phyloP scores from a whole-genome alignment of 1,140 invertebrate species.

The Anoplolepis gracilipes region DNA sequence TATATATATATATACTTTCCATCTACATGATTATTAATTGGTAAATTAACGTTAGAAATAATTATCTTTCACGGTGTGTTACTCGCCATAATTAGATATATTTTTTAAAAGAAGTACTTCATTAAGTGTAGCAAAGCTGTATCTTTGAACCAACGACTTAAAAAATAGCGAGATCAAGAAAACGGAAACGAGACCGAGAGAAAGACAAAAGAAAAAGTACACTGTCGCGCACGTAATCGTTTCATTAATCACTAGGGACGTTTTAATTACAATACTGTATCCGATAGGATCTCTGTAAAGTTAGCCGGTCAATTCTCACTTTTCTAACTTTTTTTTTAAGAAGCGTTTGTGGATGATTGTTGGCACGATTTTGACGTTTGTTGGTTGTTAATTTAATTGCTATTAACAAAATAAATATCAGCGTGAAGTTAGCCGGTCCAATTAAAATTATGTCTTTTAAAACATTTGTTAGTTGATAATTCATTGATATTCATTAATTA shows the following conservation, averaged over 20 bases:
- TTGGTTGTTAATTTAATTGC: too few relatives aligned
- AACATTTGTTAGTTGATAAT: too few relatives aligned
- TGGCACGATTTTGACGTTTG: too few relatives aligned
- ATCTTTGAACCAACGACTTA: not conserved
- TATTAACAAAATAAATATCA: too few relatives aligned
- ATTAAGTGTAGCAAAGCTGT: conserved; percentile 4
- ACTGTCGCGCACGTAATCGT: conserved; percentile 61
- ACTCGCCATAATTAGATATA: not conserved
- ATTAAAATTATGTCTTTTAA: too few relatives aligned
- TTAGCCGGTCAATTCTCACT: too few relatives aligned
- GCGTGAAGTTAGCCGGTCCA: too few relatives aligned
- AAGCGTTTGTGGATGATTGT: too few relatives aligned
- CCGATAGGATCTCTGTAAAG: too few relatives aligned
- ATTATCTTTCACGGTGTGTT: not conserved
- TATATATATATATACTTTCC: too few relatives aligned
- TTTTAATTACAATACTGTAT: conserved; percentile 74
- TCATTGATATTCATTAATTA: too few relatives aligned
- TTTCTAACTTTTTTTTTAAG: too few relatives aligned
- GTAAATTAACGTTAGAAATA: not conserved
- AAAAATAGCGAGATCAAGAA: conserved; percentile 24
- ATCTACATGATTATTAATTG: not conserved
- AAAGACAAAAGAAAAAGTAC: not conserved
- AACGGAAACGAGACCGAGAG: not conserved
- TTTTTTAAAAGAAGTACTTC: not conserved
- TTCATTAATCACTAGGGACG: conserved; percentile 76